phyloP scores from a whole-genome alignment of 64 coral and sea anemone species.

The Montipora sp. region DNA sequence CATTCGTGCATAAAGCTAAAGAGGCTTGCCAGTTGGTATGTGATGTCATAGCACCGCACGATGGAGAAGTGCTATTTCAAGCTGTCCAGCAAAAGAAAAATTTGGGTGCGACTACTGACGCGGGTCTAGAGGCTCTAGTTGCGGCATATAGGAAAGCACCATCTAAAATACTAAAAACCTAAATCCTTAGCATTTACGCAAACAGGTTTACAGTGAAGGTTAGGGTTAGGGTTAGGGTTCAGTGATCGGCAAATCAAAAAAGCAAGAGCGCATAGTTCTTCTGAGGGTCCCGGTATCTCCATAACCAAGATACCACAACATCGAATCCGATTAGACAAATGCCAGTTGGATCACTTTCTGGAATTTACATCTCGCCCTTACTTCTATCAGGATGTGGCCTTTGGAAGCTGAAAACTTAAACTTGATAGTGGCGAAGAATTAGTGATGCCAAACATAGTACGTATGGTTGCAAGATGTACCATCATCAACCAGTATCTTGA shows the following conservation, averaged over 20 bases:
- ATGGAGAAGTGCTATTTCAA: slow-evolving; percentile 43
- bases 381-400: slow-evolving; percentile 66
- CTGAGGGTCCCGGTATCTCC: background rate
- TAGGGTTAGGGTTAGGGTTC: no score
- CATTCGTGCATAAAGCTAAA: slow-evolving; percentile 13
- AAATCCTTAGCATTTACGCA: slow-evolving; percentile 59
- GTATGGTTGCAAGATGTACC: slow-evolving; percentile 45
- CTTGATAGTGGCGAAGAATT: slow-evolving; percentile 52
- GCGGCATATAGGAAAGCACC: slow-evolving; percentile 63
- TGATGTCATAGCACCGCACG: slow-evolving; percentile 49
- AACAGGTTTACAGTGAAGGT: slow-evolving; percentile 6
- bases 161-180: slow-evolving; percentile 50
- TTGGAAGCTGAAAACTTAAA: slow-evolving; percentile 42
- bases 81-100: slow-evolving; percentile 2
- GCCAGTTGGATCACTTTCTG: slow-evolving; percentile 73
- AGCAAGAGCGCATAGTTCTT: slow-evolving; percentile 28
- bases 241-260: slow-evolving; percentile 64
- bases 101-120: background rate
- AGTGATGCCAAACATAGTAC: slow-evolving; percentile 52
- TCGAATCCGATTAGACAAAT: slow-evolving; percentile 50
- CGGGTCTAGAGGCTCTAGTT: slow-evolving; percentile 45
- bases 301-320: slow-evolving; percentile 24
- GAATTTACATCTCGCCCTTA: slow-evolving; percentile 60
- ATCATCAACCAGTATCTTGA: slow-evolving; percentile 64
- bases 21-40: slow-evolving; percentile 53